Evolutionary conservation across 2,797 vertebrate species (phyloP), one percentile per base, ranked within the genome.

Genomic region (Echiichthys vipera): DNA sequence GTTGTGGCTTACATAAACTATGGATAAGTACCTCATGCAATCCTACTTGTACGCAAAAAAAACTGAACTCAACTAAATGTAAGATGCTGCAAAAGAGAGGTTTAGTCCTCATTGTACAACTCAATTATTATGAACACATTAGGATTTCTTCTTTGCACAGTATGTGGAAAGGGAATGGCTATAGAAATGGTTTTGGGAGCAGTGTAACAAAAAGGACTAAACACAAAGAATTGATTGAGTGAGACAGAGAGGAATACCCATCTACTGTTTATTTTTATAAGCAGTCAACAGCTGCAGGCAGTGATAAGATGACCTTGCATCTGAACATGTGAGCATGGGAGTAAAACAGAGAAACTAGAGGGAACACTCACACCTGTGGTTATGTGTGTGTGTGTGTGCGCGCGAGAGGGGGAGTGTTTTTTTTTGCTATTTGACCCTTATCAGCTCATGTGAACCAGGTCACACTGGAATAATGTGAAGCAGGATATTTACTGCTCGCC

Each of bases 221-320:
- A 45, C 47, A 51, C 22, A 65, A 37, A 55, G 22, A 54, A 32
- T 1, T 10, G n/a, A 62, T 58, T 3, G 3, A 79, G 62, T 3
- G 4, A 79, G 36, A 47, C 42, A 79, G 22, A 66, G 67, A 80
- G 32, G 70, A 82, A 78, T 71, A 71, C 71, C 51, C 53, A 54
- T 77, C 55, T 57, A 47, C 29, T 80, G 65, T 83, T 81, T 87
- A 82, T 88, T 90, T 87, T 79, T 53, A 40, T 65, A 61, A 73
- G 73, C 45, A 37, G 62, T 22, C 25, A 20, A 65, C 89, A 91
- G 89, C 90, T 93, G 89, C 76, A 70, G 71, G 70, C 78, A 13
- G 47, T 7, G 88, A 91, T 88, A 88, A 74, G 72, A 73, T 81
- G 89, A 93, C 88, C 84, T 91, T 88, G 87, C 66, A 56, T 82